Evolutionary conservation across 1,140 invertebrate species (phyloP).

Genomic region (Drosophila quadrilineata): DNA sequence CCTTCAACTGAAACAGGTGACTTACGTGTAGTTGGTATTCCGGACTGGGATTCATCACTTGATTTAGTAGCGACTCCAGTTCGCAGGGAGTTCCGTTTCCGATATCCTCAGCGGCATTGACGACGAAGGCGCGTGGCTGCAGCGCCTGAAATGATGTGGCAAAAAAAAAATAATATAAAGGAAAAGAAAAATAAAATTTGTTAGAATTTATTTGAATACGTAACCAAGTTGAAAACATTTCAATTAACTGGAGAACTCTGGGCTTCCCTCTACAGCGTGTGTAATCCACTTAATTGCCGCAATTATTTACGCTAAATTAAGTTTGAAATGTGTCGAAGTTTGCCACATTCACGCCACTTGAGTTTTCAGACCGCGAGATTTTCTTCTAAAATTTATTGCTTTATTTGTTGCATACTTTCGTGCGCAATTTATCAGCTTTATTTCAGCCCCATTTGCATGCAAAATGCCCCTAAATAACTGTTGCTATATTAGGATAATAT

Average conservation of each 20-base stretch:
- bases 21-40: slow-evolving; percentile 80
- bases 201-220: slow-evolving; percentile 9
- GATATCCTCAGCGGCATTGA: slow-evolving; percentile 59
- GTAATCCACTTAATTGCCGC: slow-evolving; percentile 38
- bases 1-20: slow-evolving; percentile 22
- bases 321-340: slow-evolving; percentile 58
- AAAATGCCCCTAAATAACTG: not conserved
- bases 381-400: slow-evolving; percentile 30
- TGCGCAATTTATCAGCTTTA: slow-evolving; percentile 17
- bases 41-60: slow-evolving; percentile 73
- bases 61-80: slow-evolving; percentile 77
- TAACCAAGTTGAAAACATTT: slow-evolving; percentile 26
- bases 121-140: slow-evolving; percentile 52
- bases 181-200: slow-evolving; percentile 7
- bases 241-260: slow-evolving; percentile 32
- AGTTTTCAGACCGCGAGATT: not conserved
- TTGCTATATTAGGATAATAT: not conserved
- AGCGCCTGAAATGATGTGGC: slow-evolving; percentile 41
- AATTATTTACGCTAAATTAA: slow-evolving; percentile 61
- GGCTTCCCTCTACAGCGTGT: not conserved
- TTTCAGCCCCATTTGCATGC: not conserved
- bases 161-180: not conserved
- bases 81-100: slow-evolving; percentile 73
- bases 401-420: slow-evolving; percentile 48
- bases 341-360: slow-evolving; percentile 25